phyloP scores from a whole-genome alignment of 2,888 invertebrate species.

The Rhynchonema sp. region DNA sequence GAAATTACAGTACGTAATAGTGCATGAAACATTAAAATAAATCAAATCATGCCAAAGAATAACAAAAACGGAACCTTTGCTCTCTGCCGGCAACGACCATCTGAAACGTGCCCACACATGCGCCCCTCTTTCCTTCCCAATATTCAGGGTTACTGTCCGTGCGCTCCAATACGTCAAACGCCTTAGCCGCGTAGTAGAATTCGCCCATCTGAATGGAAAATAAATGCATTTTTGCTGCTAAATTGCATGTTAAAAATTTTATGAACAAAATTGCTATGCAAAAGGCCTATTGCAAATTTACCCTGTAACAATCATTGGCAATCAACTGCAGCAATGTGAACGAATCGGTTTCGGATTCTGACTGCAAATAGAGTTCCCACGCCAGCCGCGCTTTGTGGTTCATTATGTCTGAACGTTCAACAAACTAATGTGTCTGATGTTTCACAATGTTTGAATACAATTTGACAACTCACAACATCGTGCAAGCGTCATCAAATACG shows the following conservation, averaged over 20 bases:
- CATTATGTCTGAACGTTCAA: slow-evolving; percentile 68
- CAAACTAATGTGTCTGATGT: no score
- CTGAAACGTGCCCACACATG: slow-evolving; percentile 79
- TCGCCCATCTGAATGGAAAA: slow-evolving; percentile 62
- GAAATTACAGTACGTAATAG: neutral
- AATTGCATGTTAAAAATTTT: no score
- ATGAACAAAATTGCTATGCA: no score
- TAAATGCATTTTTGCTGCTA: no score
- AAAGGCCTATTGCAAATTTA: no score
- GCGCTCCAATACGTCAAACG: slow-evolving; percentile 84
- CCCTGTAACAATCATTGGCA: slow-evolving; percentile 84
- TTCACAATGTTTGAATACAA: neutral
- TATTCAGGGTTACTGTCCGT: slow-evolving; percentile 86
- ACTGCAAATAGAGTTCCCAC: slow-evolving; percentile 78
- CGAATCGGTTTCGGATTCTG: slow-evolving; percentile 67
- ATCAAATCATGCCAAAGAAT: no score
- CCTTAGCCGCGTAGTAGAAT: slow-evolving; percentile 84
- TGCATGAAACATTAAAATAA: neutral
- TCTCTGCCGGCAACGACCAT: slow-evolving; percentile 54
- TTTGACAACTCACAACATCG: slow-evolving; percentile 47
- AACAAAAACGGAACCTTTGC: slow-evolving; percentile 4
- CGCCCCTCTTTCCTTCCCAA: slow-evolving; percentile 92
- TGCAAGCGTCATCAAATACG: slow-evolving; percentile 63
- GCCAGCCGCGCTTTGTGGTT: slow-evolving; percentile 67
- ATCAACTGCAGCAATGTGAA: slow-evolving; percentile 73